Conservation (phyloP, 2,888 invertebrate species). For the Tiliacea citrago region DNA sequence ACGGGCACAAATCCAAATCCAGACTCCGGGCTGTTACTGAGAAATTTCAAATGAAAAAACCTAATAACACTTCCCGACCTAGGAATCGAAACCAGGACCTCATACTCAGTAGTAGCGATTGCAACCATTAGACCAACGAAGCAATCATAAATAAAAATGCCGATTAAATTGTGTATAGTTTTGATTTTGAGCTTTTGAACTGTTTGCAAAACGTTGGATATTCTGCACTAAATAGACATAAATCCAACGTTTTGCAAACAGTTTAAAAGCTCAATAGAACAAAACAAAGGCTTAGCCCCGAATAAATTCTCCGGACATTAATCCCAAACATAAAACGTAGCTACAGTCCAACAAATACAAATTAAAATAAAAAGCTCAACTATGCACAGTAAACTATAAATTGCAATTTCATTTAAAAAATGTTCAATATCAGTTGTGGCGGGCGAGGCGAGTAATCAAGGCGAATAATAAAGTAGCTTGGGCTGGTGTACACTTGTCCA, state of each 20-base stretch:
- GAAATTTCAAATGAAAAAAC: neutral
- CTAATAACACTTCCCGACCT: neutral
- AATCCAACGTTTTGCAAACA: neutral
- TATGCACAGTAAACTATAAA: conserved; percentile 41
- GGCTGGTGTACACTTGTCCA: conserved; percentile 33
- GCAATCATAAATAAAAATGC: neutral
- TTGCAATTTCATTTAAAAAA: conserved; percentile 55
- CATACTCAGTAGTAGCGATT: neutral
- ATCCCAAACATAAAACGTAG: conserved; percentile 23
- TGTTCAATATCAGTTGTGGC: conserved; percentile 53
- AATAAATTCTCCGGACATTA: conserved; percentile 32
- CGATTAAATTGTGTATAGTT: neutral
- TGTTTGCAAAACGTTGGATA: too few relatives aligned
- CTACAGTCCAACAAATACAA: conserved; percentile 23
- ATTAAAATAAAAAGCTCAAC: conserved; percentile 27
- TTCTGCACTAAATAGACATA: neutral
- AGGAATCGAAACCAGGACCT: neutral
- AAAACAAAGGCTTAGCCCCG: neutral
- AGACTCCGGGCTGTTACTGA: neutral
- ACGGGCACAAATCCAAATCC: neutral
- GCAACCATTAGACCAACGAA: neutral
- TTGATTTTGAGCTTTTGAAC: neutral
- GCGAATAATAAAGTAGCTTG: conserved; percentile 47
- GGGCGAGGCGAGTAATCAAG: conserved; percentile 49
- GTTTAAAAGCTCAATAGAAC: conserved; percentile 34